These are phyloP conservation scores for Spodoptera exigua DNA, from an alignment of 2,888 invertebrate species.

Conservation along the genomic window DNA sequence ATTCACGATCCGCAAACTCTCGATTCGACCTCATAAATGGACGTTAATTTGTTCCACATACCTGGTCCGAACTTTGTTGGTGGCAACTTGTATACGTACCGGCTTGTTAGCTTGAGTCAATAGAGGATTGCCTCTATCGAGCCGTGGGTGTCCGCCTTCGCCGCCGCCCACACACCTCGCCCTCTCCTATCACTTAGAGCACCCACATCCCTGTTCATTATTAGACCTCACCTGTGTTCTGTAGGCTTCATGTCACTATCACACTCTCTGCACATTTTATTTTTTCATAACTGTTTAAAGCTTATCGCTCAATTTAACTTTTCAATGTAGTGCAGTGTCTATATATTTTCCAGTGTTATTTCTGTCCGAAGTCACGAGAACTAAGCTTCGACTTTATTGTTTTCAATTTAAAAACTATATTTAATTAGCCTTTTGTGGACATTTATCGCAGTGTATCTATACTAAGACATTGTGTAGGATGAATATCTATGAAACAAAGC, in stretches of 20 bases:
- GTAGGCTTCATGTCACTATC: slow-evolving; percentile 75
- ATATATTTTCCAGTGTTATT: slow-evolving; percentile 61
- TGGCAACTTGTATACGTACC: slow-evolving; percentile 76
- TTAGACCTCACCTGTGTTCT: slow-evolving; percentile 74
- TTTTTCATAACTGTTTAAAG: slow-evolving; percentile 69
- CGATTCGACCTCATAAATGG: slow-evolving; percentile 73
- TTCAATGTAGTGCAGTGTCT: slow-evolving; percentile 78
- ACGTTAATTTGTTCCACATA: slow-evolving; percentile 71
- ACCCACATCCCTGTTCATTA: slow-evolving; percentile 73
- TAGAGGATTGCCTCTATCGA: slow-evolving; percentile 80
- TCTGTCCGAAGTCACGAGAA: slow-evolving; percentile 66
- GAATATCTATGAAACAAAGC: slow-evolving; percentile 62
- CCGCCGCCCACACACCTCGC: slow-evolving; percentile 76
- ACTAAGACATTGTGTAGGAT: slow-evolving; percentile 57
- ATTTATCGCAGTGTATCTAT: slow-evolving; percentile 59
- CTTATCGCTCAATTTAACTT: slow-evolving; percentile 79
- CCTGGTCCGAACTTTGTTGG: slow-evolving; percentile 72
- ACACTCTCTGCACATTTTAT: slow-evolving; percentile 77
- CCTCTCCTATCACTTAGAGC: slow-evolving; percentile 73
- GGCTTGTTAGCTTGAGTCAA: slow-evolving; percentile 81
- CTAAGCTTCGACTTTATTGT: slow-evolving; percentile 63
- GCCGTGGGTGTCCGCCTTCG: slow-evolving; percentile 88
- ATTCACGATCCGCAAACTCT: slow-evolving; percentile 71
- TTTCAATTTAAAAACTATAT: slow-evolving; percentile 47
- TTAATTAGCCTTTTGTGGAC: slow-evolving; percentile 50